A percentile compares a stretch with the other conserved stretches of the same genome.
Evolutionary conservation across 2,888 invertebrate species (phyloP).

Genomic region (Sepiola atlantica): DNA sequence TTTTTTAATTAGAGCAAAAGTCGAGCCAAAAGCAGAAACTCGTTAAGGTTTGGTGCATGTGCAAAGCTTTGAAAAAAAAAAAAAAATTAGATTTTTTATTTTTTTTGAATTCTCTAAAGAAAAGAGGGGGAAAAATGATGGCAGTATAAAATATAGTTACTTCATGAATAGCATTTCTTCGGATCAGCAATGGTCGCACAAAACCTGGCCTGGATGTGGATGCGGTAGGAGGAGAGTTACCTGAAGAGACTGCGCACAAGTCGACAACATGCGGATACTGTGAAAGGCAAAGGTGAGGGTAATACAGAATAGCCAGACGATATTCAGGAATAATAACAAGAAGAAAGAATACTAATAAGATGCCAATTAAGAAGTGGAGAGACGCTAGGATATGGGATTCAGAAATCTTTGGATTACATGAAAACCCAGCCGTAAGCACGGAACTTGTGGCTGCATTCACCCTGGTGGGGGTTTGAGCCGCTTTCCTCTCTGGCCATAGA

Average conservation of each 20-base stretch:
- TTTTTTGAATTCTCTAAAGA: too few relatives aligned
- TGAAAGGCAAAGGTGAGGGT: neutral
- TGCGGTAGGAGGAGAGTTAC: neutral
- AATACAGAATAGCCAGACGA: neutral
- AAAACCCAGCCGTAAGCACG: neutral
- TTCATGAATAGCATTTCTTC: neutral
- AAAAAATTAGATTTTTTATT: too few relatives aligned
- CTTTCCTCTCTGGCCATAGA: too few relatives aligned
- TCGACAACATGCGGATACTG: slow-evolving; percentile 38
- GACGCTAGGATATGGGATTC: neutral
- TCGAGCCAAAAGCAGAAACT: neutral
- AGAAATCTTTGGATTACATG: neutral
- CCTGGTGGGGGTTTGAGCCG: too few relatives aligned
- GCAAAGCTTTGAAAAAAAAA: neutral
- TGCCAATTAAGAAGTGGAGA: neutral
- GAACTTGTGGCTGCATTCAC: too few relatives aligned
- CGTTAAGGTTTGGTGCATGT: neutral
- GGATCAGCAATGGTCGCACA: neutral
- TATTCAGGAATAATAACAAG: too few relatives aligned
- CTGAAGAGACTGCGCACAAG: neutral
- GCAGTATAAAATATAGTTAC: neutral
- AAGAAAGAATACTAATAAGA: too few relatives aligned
- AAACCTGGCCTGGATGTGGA: neutral
- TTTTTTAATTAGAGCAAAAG: too few relatives aligned
- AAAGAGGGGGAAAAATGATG: neutral